A percentile compares a stretch with the other conserved stretches of the same genome.
phyloP scores from a whole-genome alignment of 2,888 invertebrate species.

The Mycalesis mineus region DNA sequence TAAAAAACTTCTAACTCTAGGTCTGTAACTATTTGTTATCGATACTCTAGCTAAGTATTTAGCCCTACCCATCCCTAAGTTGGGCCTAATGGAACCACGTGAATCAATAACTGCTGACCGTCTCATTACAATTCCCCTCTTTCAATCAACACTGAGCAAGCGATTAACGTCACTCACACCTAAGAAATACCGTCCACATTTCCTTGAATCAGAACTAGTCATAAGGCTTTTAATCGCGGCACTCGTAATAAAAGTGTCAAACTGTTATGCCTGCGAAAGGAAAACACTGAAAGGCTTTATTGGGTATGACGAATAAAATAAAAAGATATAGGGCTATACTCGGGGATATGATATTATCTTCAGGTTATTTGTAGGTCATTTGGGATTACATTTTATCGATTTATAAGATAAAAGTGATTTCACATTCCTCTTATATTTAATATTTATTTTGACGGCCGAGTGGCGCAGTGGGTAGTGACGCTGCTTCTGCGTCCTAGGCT shows the following conservation, averaged over 20 bases:
- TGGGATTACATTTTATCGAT: neutral
- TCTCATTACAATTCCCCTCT: constrained; percentile 67
- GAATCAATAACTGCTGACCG: constrained; percentile 76
- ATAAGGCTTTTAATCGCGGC: constrained; percentile 52
- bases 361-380: constrained; percentile 12
- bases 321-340: constrained; percentile 31
- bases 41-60: constrained; percentile 1
- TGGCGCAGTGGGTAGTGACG: too few relatives aligned
- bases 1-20: too few relatives aligned
- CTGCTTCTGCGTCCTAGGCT: too few relatives aligned
- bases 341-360: constrained; percentile 17
- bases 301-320: constrained; percentile 52
- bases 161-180: constrained; percentile 35
- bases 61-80: constrained; percentile 32
- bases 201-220: constrained; percentile 15
- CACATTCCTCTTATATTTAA: neutral
- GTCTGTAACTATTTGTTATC: neutral
- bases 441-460: too few relatives aligned
- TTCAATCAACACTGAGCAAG: constrained; percentile 52
- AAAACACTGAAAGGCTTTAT: constrained; percentile 60
- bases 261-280: constrained; percentile 51
- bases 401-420: neutral
- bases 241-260: constrained; percentile 60
- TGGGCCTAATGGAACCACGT: constrained; percentile 55
- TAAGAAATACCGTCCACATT: constrained; percentile 32